Base-by-base conservation (phyloP, 2,797 vertebrate species). In the Nannoperca obscura region DNA sequence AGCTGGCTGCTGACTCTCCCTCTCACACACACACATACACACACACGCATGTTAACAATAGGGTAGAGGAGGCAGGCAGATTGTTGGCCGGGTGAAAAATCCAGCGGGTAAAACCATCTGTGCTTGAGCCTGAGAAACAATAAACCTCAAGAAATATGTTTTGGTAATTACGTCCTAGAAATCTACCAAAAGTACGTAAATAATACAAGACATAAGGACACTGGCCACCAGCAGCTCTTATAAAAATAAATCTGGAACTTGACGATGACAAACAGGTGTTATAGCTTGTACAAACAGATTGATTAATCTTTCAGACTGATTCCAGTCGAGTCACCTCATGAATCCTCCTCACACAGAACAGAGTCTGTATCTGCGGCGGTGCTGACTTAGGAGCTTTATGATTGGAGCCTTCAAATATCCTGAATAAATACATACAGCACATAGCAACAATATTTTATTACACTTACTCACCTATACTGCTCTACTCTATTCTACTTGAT, bases 371-470 rank as follows among this genome's bases (percentile, higher is more conserved):
- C 61, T 17, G 22, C 53, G 68, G 20, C 75, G 60, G 63, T 32
- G 32, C 36, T 46, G 59, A 60, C 46, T 20, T 2, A 63, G 34
- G 7, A 71, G 67, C 60, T 77, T 47, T 47, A 70, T 81, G 66
- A 71, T 5, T n/a, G 59, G 0, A 32, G 20, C 17, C 68, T 12
- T 71, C 62, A 72, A 82, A 83, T 78, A 84, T 84, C 81, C 81
- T 75, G 69, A 57, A 66, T 44, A 32, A 68, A 76, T 7, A 71
- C 3, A 38, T 36, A 42, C 19, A 63, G 62, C 70, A 54, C 46
- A 60, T 60, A 30, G 36, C 10, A 40, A 20, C 42, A 53, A 32
- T 40, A 22, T 47, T 55, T 65, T 74, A 61, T 81, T 71, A 27
- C 53, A 42, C 46, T n/a, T 10, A 38, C 22, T 38, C 2, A 49